These are phyloP conservation scores for Aquatica leii DNA, from an alignment of 2,888 invertebrate genomes.

Conservation along the genomic window DNA sequence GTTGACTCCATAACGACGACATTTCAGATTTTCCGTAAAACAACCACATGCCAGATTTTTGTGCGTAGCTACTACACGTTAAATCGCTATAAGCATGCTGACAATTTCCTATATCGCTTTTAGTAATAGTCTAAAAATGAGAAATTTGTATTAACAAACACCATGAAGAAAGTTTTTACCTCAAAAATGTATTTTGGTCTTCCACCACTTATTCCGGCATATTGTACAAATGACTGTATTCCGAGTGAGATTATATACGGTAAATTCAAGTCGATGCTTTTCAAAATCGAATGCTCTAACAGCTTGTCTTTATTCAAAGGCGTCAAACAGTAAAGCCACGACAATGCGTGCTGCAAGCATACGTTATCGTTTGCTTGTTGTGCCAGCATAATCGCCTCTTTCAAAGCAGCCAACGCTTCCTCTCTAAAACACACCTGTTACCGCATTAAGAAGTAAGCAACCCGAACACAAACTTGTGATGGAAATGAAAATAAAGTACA, in stretches of 20 bases:
- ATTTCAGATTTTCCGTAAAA: slow-evolving; percentile 89
- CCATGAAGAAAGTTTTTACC: slow-evolving; percentile 55
- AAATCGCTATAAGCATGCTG: slow-evolving; percentile 84
- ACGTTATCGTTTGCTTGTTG: slow-evolving; percentile 88
- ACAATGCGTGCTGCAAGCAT: slow-evolving; percentile 85
- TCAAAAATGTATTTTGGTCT: slow-evolving; percentile 73
- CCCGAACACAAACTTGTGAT: slow-evolving; percentile 76
- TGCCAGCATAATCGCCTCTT: slow-evolving; percentile 86
- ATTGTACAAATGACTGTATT: slow-evolving; percentile 79
- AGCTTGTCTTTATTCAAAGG: slow-evolving; percentile 66
- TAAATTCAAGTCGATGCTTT: slow-evolving; percentile 73
- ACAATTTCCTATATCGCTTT: slow-evolving; percentile 86
- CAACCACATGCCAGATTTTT: slow-evolving; percentile 87
- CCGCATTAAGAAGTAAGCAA: neutral
- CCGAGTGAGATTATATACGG: slow-evolving; percentile 78
- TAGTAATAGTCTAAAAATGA: slow-evolving; percentile 75
- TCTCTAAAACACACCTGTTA: slow-evolving; percentile 61
- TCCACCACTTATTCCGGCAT: slow-evolving; percentile 74
- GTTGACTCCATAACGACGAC: slow-evolving; percentile 81
- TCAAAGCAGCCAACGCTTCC: slow-evolving; percentile 81
- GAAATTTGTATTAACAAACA: slow-evolving; percentile 4
- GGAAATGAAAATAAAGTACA: slow-evolving; percentile 86
- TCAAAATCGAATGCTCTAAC: slow-evolving; percentile 73
- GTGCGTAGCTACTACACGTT: slow-evolving; percentile 80
- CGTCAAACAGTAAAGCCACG: slow-evolving; percentile 77